Percentiles rank a stretch among this genome's conserved stretches.
phyloP scores from a whole-genome alignment of 2,888 invertebrate species.

The Eumacrocentrus americanus region DNA sequence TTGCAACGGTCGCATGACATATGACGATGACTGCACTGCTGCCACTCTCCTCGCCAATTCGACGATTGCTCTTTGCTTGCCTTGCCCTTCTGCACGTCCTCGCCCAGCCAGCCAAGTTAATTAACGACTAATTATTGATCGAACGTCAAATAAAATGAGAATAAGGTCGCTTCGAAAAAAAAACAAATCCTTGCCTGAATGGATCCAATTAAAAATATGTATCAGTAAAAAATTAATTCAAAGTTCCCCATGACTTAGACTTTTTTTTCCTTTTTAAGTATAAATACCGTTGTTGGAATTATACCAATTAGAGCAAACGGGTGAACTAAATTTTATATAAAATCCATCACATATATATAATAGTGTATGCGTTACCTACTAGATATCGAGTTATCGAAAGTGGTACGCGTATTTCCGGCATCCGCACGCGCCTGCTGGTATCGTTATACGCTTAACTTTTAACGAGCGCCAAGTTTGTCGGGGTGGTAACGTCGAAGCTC shows the following conservation, averaged over 20 bases:
- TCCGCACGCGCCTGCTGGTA: not conserved
- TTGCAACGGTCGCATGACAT: slow-evolving; percentile 6
- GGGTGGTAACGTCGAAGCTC: slow-evolving; percentile 16
- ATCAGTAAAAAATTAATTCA: no score
- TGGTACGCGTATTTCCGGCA: not conserved
- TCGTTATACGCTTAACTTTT: slow-evolving; percentile 42
- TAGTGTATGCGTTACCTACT: not conserved
- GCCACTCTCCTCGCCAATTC: slow-evolving; percentile 21
- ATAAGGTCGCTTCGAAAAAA: not conserved
- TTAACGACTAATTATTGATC: slow-evolving; percentile 18
- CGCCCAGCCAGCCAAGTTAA: slow-evolving; percentile 2
- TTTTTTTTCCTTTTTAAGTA: no score
- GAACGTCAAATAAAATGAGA: not conserved
- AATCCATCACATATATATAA: not conserved
- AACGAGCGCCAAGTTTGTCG: slow-evolving; percentile 44
- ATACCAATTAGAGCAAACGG: no score
- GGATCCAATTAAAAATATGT: no score
- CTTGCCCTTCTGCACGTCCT: not conserved
- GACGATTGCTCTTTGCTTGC: slow-evolving; percentile 11
- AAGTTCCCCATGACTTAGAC: no score
- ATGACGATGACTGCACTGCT: slow-evolving; percentile 13
- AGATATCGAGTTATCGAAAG: slow-evolving; percentile 3
- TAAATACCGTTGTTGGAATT: no score
- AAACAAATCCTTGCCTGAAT: not conserved
- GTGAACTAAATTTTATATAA: not conserved